Evolutionary conservation across 2,888 invertebrate genomes (phyloP), one percentile per base, ranked within the genome.

Genomic region (Drosophila gaucha): DNA sequence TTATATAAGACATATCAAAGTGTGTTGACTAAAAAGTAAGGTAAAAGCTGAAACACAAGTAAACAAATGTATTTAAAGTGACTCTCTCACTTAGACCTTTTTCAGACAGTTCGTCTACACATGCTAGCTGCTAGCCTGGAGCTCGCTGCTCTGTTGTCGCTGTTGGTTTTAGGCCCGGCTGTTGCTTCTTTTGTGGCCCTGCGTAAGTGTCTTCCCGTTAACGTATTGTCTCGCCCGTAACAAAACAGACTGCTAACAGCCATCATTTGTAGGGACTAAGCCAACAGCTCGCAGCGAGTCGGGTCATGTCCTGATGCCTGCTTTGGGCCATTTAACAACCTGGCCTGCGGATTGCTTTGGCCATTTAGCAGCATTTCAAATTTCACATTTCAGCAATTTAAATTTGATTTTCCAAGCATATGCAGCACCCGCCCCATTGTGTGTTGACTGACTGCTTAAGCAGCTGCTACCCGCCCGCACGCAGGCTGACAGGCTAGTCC

Each of bases 371-470:
- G 74, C 60, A 66, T 67, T 79, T 47, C 41, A 31, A 50, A 69
- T 49, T 84, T 47, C 41, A 31, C 54, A 69, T 49, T 84, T 74
- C 12, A 63, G 77, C 77, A 79, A 88, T 88, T 85, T 86, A 85
- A 85, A 88, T 83, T 77, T 88, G 80, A 86, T 86, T 86, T 86
- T 66, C 35, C 41, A 16, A 64, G 54, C 69, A 74, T 67, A 60
- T 65, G 71, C n/a, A n/a, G n/a, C n/a, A n/a, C n/a, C n/a, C n/a
- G n/a, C 9, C 2, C 9, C 60, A 49, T 56, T 52, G 69, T 52
- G 65, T 77, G 76, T 68, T 75, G 68, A 77, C 59, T 67, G 67
- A 63, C 79, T 70, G 66, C 60, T 64, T 51, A 62, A 87, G 73
- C 86, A 85, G 82, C 86, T 80, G 72, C 52, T 50, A 30, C 39